Conservation (phyloP, 2,888 invertebrate species). For the Agrotis exclamationis region DNA sequence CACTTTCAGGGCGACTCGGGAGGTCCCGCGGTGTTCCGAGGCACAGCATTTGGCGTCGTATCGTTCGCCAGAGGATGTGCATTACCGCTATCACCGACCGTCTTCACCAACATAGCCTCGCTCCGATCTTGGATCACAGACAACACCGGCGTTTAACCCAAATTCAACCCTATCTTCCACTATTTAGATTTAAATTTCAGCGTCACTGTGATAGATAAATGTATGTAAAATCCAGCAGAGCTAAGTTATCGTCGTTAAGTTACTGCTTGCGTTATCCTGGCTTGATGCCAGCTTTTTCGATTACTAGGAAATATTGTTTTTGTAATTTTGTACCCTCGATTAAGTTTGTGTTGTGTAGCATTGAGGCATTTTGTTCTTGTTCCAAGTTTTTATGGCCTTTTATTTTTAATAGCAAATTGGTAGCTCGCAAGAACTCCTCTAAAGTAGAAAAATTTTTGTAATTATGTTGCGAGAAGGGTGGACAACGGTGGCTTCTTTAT, state of each 20-base stretch:
- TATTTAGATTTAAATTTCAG: constrained; percentile 51
- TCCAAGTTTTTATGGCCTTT: constrained; percentile 31
- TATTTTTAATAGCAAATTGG: not conserved
- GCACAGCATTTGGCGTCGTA: constrained; percentile 86
- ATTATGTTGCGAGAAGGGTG: not conserved
- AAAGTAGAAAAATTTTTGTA: not conserved
- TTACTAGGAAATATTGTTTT: constrained; percentile 51
- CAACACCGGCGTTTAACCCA: constrained; percentile 82
- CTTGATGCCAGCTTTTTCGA: constrained; percentile 57
- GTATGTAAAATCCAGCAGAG: constrained; percentile 54
- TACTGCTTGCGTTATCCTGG: constrained; percentile 42
- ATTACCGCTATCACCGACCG: constrained; percentile 87
- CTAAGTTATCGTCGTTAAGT: constrained; percentile 40
- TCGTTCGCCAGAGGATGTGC: constrained; percentile 89
- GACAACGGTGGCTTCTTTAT: not conserved
- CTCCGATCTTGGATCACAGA: constrained; percentile 85
- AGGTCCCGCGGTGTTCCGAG: constrained; percentile 88
- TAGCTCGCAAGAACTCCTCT: not conserved
- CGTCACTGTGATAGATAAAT: constrained; percentile 76
- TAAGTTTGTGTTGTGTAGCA: constrained; percentile 37
- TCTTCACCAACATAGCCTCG: constrained; percentile 86
- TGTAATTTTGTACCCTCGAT: constrained; percentile 42
- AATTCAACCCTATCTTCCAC: constrained; percentile 42
- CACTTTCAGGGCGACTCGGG: constrained; percentile 87
- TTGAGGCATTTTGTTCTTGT: constrained; percentile 21